Base-by-base conservation (phyloP, 2,888 invertebrate genomes). In the Rugalucina vietnamica region DNA sequence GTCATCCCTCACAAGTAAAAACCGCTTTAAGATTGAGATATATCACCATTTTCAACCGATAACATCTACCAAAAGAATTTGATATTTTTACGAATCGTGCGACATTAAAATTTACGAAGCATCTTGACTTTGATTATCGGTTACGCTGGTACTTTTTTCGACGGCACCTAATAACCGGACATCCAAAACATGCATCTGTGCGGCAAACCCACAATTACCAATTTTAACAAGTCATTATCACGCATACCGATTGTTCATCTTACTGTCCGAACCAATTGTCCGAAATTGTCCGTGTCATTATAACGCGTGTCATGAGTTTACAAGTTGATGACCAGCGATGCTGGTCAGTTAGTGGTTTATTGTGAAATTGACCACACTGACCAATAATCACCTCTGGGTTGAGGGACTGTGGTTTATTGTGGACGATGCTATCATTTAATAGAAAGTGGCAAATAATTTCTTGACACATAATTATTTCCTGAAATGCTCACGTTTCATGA, bases 271-370 rank as follows among this genome's bases (percentile, higher is more conserved):
- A 65, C 3, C 65, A 65, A 65, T 65, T 65, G 21, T 65, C 65
- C 34, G 65, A 65, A 43, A 65, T 65, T 65, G 65, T 12, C 65
- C 65, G 24, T 65, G 65, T 65, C 65, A 65, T 65, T 65, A 65
- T 65, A 65, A 65, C 65, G 29, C 65, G 65, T 65, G 65, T 65
- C 65, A 65, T 10, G 4, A 4, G 65, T 65, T 65, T 65, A 65
- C 65, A 65, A 65, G 65, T 2, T 1, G 34, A 65, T 65, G 65
- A 12, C 29, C 65, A 65, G 21, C 21, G 34, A 18, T 65, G 5
- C 34, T 65, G 65, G 65, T 65, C 65, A 65, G 32, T 65, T 65
- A 10, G 65, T 65, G 65, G 65, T 34, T 65, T 65, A 65, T 65
- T 65, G 65, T 65, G 32, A 65, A 65, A 14, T 34, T 65, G 65